These are phyloP conservation scores for Hyperoplus lanceolatus DNA, from an alignment of 2,797 vertebrate species.

Conservation along the genomic window DNA sequence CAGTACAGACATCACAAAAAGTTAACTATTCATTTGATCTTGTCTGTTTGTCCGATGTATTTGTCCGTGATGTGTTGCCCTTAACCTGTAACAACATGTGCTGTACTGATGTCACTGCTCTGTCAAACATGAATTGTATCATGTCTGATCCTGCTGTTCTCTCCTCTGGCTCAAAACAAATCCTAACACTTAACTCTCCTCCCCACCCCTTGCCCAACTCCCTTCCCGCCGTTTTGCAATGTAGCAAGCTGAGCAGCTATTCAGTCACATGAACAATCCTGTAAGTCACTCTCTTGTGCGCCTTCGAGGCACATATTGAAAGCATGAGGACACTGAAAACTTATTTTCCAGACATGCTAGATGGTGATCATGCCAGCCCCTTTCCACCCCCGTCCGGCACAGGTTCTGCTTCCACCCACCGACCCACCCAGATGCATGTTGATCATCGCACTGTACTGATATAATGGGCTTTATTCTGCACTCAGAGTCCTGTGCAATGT, in stretches of 20 bases:
- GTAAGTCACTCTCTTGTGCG: constrained; percentile 92
- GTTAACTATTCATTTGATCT: constrained; percentile 10
- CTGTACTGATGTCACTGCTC: constrained; percentile 55
- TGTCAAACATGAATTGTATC: constrained; percentile 71
- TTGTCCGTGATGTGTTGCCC: constrained; percentile 53
- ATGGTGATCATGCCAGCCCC: constrained; percentile 66
- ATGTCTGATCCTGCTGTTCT: constrained; percentile 78
- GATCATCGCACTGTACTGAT: constrained; percentile 68
- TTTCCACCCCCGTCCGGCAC: constrained; percentile 44
- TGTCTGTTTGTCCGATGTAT: constrained; percentile 52
- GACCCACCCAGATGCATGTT: constrained; percentile 71
- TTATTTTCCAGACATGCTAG: constrained; percentile 59
- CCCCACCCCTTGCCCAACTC: constrained; percentile 59
- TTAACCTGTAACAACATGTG: constrained; percentile 59
- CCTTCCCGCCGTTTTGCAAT: constrained; percentile 89
- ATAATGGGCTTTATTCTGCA: constrained; percentile 57
- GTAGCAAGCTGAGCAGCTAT: constrained; percentile 99
- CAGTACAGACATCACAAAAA: background rate
- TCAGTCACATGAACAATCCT: constrained; percentile 99
- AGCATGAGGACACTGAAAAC: constrained; percentile 91
- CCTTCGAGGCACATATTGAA: constrained; percentile 89
- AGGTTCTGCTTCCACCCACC: constrained; percentile 68
- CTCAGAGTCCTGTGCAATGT: constrained; percentile 56
- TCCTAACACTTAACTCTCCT: constrained; percentile 92
- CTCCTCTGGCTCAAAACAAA: constrained; percentile 88